Conservation (phyloP, 2,888 invertebrate species). For the Fissipunctia ypsillon region DNA sequence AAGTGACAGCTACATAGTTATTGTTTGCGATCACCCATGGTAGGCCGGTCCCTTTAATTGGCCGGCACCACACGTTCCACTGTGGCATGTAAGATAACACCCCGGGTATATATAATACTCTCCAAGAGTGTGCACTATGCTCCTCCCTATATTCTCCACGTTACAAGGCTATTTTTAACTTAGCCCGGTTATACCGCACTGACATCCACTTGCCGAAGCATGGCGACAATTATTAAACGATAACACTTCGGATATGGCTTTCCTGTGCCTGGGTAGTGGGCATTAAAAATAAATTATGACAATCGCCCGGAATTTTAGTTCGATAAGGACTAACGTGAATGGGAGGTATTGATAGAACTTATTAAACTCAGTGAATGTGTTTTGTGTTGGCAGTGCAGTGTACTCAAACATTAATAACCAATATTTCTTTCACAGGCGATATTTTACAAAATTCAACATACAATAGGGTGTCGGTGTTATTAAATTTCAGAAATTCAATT, state of each 20-base stretch:
- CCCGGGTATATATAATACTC: constrained; percentile 43
- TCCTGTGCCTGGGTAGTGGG: constrained; percentile 58
- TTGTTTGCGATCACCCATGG: constrained; percentile 62
- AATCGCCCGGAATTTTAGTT: constrained; percentile 48
- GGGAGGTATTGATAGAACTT: constrained; percentile 35
- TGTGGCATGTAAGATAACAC: constrained; percentile 73
- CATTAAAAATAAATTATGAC: constrained; percentile 60
- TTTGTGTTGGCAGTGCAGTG: background rate
- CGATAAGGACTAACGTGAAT: constrained; percentile 48
- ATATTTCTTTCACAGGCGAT: constrained; percentile 1
- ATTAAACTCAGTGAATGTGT: constrained; percentile 3
- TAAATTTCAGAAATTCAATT: constrained; percentile 27
- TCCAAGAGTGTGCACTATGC: constrained; percentile 59
- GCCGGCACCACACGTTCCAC: constrained; percentile 67
- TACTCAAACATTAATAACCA: constrained; percentile 1
- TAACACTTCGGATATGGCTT: constrained; percentile 66
- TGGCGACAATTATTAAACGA: constrained; percentile 62
- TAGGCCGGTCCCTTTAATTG: constrained; percentile 74
- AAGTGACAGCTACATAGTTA: constrained; percentile 69
- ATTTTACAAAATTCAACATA: constrained; percentile 1
- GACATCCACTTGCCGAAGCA: constrained; percentile 56
- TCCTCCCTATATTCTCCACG: constrained; percentile 25
- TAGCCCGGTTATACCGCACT: constrained; percentile 43
- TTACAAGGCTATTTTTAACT: constrained; percentile 63
- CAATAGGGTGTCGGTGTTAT: background rate